A percentile compares a stretch with the other conserved stretches of the same genome.
phyloP scores from a whole-genome alignment of 2,888 invertebrate species.

The Argynnis bischoffii region DNA sequence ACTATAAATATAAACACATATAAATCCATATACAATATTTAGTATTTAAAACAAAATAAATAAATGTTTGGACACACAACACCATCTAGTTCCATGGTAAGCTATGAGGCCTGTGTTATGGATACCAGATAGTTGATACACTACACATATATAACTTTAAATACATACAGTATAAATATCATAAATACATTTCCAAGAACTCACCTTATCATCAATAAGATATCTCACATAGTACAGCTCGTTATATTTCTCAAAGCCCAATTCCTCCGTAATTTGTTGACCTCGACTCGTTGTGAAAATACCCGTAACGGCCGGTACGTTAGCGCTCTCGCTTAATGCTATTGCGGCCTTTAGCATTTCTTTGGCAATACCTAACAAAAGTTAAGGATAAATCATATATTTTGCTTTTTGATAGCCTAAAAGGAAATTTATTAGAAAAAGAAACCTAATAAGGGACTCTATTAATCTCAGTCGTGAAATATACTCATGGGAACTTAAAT shows the following conservation, averaged over 20 bases:
- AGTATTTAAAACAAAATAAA: neutral
- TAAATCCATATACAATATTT: too few species aligned
- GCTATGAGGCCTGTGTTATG: too few species aligned
- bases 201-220: conserved; percentile 61
- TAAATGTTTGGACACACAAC: neutral
- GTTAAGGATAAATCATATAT: neutral
- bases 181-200: neutral
- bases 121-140: too few species aligned
- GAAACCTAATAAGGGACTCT: too few species aligned
- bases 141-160: too few species aligned
- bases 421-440: too few species aligned
- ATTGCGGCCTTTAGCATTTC: conserved; percentile 68
- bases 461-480: too few species aligned
- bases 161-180: too few species aligned
- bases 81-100: too few species aligned
- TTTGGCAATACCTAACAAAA: conserved; percentile 62
- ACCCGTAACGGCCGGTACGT: conserved; percentile 63
- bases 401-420: neutral
- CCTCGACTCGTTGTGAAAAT: conserved; percentile 63
- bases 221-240: conserved; percentile 70
- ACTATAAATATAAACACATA: too few species aligned
- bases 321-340: conserved; percentile 59
- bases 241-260: conserved; percentile 65
- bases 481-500: too few species aligned
- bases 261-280: conserved; percentile 58